Evolutionary conservation across 2,113 vertebrate species (phyloP).

Genomic region (Porphyrio hochstetteri): DNA sequence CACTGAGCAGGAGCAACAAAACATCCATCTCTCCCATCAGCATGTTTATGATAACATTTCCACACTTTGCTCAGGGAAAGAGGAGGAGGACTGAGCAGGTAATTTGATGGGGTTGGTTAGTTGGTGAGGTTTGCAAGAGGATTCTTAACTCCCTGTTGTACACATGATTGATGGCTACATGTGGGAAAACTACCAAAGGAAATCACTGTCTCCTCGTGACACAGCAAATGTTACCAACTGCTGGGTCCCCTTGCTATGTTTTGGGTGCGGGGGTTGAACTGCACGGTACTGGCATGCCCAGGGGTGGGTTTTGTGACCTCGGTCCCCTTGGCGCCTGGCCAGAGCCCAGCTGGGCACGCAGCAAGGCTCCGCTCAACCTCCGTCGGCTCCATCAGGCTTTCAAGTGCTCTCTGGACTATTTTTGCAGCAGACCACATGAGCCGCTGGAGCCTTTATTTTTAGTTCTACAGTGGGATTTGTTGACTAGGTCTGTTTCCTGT

Average conservation of each 20-base stretch:
- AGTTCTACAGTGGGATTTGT: background rate
- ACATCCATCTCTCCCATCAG: background rate
- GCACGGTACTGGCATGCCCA: background rate
- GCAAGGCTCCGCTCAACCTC: background rate
- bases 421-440: background rate
- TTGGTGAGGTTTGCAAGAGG: background rate
- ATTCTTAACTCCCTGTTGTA: background rate
- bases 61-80: background rate
- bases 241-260: background rate
- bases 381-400: background rate
- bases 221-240: background rate
- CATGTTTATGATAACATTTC: background rate
- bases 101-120: background rate
- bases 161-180: background rate
- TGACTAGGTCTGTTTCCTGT: background rate
- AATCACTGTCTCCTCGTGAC: background rate
- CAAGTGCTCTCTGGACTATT: background rate
- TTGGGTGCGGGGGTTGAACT: background rate
- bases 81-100: background rate
- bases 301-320: background rate
- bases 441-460: constrained; percentile 45
- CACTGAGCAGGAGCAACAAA: background rate
- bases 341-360: background rate
- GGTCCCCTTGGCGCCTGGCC: background rate
- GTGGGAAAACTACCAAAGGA: background rate